Conservation (phyloP, 2,113 vertebrate species). For the Gymnobelideus leadbeateri region DNA sequence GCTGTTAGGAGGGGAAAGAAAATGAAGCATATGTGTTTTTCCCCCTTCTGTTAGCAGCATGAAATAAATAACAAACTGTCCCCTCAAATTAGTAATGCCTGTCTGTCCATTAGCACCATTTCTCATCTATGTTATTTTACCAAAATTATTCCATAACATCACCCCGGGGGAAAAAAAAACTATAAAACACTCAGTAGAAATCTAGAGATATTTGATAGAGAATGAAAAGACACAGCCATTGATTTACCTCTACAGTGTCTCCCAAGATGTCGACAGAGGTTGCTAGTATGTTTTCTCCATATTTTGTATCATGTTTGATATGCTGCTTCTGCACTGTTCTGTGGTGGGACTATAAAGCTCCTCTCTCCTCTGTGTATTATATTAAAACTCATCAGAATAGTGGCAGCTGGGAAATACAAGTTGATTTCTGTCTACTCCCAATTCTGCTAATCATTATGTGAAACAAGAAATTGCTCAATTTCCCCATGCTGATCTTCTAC, state of each 20-base stretch:
- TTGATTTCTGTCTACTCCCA: background rate
- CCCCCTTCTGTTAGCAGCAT: background rate
- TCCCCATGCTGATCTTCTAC: background rate
- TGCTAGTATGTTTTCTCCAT: background rate
- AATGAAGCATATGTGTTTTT: background rate
- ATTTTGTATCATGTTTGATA: background rate
- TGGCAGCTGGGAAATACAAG: background rate
- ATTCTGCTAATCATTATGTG: background rate
- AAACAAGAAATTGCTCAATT: background rate
- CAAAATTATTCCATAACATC: slow-evolving; percentile 37
- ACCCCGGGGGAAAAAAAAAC: background rate
- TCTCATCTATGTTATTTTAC: background rate
- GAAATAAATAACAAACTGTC: background rate
- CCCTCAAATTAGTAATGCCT: background rate
- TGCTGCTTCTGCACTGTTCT: background rate
- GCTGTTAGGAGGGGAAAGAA: background rate
- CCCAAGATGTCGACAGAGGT: background rate
- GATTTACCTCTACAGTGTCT: background rate
- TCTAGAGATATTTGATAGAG: slow-evolving; percentile 35
- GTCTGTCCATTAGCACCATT: background rate
- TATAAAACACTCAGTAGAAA: slow-evolving; percentile 37
- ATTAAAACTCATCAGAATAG: background rate
- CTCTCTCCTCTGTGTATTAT: background rate
- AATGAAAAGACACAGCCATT: slow-evolving; percentile 21
- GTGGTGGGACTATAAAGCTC: background rate